These are phyloP conservation scores for Cryptoblepharus egeriae DNA, from an alignment of 2,797 vertebrate genomes.

Conservation along the genomic window DNA sequence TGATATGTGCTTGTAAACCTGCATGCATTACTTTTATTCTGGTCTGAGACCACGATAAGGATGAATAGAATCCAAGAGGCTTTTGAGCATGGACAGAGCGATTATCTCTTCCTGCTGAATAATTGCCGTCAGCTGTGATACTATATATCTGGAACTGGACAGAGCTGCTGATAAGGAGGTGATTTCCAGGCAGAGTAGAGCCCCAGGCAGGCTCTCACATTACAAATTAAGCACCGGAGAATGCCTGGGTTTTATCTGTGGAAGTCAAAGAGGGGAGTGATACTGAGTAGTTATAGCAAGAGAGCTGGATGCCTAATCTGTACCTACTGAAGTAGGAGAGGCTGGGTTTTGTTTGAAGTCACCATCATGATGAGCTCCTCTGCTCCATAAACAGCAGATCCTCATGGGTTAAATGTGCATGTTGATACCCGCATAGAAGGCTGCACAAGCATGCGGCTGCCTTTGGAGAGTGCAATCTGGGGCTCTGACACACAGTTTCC, in stretches of 20 bases:
- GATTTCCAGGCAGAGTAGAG: background rate
- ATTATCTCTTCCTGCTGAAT: background rate
- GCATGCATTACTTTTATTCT: too few relatives aligned
- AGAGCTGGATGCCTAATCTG: background rate
- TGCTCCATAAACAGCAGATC: background rate
- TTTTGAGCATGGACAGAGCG: background rate
- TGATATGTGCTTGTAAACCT: too few relatives aligned
- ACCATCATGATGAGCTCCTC: background rate
- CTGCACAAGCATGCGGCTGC: background rate
- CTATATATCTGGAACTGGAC: background rate
- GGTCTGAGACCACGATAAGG: too few relatives aligned
- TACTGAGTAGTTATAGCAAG: background rate
- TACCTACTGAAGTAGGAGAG: background rate
- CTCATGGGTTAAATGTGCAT: background rate
- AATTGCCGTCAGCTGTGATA: background rate
- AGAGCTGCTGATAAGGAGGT: background rate
- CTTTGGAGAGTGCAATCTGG: background rate
- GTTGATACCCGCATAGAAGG: too few relatives aligned
- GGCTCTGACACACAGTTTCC: conserved; percentile 2
- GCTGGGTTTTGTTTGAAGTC: too few relatives aligned
- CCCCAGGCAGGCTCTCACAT: background rate
- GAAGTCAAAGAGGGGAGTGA: background rate
- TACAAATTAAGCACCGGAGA: too few relatives aligned
- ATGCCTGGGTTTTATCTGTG: background rate
- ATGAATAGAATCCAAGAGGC: too few relatives aligned